These are phyloP conservation scores for Exaiptasia diaphana DNA, from an alignment of 64 coral and sea anemone genomes.

Conservation along the genomic window DNA sequence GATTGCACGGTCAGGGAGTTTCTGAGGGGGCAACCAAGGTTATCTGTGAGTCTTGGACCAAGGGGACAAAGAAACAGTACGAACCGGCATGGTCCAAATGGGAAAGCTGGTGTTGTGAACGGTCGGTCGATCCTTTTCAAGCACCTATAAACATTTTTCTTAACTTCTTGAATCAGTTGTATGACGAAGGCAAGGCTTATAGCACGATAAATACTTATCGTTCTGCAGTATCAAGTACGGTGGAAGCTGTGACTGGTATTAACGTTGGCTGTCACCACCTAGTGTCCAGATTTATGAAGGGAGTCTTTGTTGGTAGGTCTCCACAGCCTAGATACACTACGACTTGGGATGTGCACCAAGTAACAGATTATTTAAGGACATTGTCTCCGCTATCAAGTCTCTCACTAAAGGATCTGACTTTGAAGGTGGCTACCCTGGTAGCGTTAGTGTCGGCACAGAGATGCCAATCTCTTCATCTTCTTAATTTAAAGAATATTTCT, in stretches of 20 bases:
- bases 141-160: conserved; percentile 12
- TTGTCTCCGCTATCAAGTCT: not conserved
- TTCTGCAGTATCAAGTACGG: conserved; percentile 10
- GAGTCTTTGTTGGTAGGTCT: conserved; percentile 11
- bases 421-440: not conserved
- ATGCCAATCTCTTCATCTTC: not conserved
- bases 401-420: not conserved
- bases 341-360: conserved; percentile 25
- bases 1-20: conserved; percentile 12
- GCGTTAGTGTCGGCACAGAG: not conserved
- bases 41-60: conserved; percentile 47
- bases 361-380: not conserved
- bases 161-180: not conserved
- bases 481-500: not conserved
- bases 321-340: conserved; percentile 31
- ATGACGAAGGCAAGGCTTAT: conserved; percentile 6
- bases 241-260: not conserved
- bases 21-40: conserved; percentile 40
- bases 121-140: conserved; percentile 52
- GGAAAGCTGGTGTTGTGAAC: conserved; percentile 52
- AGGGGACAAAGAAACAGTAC: conserved; percentile 47
- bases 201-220: conserved; percentile 37
- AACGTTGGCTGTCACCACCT: conserved; percentile 15
- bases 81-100: conserved; percentile 41
- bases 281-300: conserved; percentile 31